Percentiles rank a stretch among this genome's conserved stretches.
These are phyloP conservation scores for Uloborus plumipes DNA, from an alignment of 2,888 invertebrate genomes.

Conservation along the genomic window DNA sequence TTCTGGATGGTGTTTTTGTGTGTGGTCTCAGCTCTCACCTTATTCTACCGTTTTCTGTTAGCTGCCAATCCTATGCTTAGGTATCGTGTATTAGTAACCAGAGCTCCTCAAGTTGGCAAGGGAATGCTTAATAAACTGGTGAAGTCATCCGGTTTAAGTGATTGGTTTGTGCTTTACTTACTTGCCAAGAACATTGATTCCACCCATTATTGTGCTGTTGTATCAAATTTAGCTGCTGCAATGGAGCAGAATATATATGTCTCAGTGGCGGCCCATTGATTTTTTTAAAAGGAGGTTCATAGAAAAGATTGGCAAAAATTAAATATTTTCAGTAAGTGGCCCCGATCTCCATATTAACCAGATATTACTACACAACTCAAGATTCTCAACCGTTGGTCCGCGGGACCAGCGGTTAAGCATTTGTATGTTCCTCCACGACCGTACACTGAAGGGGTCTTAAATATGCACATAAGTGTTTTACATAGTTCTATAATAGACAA, in stretches of 20 bases:
- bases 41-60: constrained; percentile 79
- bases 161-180: constrained; percentile 78
- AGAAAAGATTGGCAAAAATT: no score
- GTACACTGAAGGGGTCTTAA: no score
- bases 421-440: no score
- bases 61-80: constrained; percentile 82
- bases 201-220: constrained; percentile 79
- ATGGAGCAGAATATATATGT: constrained; percentile 56
- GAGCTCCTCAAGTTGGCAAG: constrained; percentile 78
- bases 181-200: constrained; percentile 90
- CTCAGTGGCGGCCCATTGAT: background rate
- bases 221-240: constrained; percentile 48
- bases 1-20: constrained; percentile 91
- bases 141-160: constrained; percentile 49
- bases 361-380: no score
- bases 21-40: constrained; percentile 74
- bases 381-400: no score
- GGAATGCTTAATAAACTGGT: constrained; percentile 48
- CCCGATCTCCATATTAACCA: no score
- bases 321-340: no score
- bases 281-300: no score
- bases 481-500: no score
- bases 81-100: constrained; percentile 83
- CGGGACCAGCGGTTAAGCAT: no score
- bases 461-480: no score